Evolutionary conservation across 2,888 invertebrate species (phyloP), one percentile per base, ranked within the genome.

Genomic region (Mechanitis messenoides): DNA sequence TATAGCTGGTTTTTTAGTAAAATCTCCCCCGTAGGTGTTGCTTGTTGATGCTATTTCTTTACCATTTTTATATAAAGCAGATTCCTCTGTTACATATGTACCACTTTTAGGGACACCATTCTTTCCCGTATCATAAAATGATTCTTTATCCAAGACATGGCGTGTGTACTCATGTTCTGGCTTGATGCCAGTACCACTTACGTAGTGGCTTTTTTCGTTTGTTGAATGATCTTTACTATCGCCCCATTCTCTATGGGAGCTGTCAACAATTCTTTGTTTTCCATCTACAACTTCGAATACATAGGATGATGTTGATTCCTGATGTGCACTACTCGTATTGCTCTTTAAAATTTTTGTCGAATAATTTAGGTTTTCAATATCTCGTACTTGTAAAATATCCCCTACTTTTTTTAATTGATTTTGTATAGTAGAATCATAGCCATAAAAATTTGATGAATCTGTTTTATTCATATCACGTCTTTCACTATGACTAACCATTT

Each of bases 251-350:
- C 92, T 90, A 59, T 92, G 91, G 67, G 91, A 88, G 68, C 90
- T 88, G 65, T 93, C 92, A 11, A 93, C 84, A 46, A 93, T 81
- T 64, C 86, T 81, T 78, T 93, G 92, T 74, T 92, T 91, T 3
- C 93, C 93, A 74, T 93, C 92, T 45, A 93, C 87, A 56, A 92
- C 86, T 84, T 93, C 92, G 62, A 93, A 87, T 3, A 90, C 91
- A 71, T 93, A 93, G 55, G 93, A 93, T 5, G 92, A 92, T 6
- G 92, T 91, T 20, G 93, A 92, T 60, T 92, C 92, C 80, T 93
- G 92, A 58, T 92, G 87, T 56, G 90, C 88, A 61, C 92, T 91
- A 63, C 92, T 91, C 54, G 91, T 91, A 69, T 91, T 90, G 69
- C 92, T 91, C 71, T 93, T 91, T 62, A 92, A 82, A 50, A 90